Percentiles rank a stretch among this genome's conserved stretches.
Conservation (phyloP, 2,113 vertebrate species). For the Malurus cyaneus region DNA sequence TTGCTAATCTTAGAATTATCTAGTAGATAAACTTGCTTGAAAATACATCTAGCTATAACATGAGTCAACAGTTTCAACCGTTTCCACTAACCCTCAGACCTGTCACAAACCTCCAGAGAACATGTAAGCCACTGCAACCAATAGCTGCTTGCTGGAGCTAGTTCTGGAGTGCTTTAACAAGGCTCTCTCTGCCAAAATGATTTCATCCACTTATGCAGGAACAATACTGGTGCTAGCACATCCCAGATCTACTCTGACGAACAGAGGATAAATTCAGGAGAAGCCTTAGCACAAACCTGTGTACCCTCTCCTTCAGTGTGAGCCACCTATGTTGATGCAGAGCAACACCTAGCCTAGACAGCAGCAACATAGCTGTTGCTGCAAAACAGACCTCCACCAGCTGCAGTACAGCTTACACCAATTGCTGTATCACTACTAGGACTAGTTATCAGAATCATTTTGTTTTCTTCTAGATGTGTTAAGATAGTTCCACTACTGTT, state of each 20-base stretch:
- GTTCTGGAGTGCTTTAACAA: not conserved
- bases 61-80: not conserved
- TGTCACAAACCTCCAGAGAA: not conserved
- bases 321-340: not conserved
- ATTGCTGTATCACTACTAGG: not conserved
- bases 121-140: not conserved
- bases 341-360: not conserved
- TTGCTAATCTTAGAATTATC: not conserved
- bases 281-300: not conserved
- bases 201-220: not conserved
- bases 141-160: not conserved
- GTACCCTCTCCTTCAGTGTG: rapidly evolving
- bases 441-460: not conserved
- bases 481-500: not conserved
- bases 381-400: not conserved
- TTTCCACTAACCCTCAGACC: not conserved
- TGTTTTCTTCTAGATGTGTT: not conserved
- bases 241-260: not conserved
- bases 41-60: not conserved
- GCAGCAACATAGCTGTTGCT: not conserved
- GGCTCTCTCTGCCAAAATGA: not conserved
- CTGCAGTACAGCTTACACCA: not conserved
- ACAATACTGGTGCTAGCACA: not conserved
- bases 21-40: not conserved
- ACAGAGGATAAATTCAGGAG: not conserved